Evolutionary conservation across 2,797 vertebrate genomes (phyloP).

Genomic region (Acropternis orthonyx): DNA sequence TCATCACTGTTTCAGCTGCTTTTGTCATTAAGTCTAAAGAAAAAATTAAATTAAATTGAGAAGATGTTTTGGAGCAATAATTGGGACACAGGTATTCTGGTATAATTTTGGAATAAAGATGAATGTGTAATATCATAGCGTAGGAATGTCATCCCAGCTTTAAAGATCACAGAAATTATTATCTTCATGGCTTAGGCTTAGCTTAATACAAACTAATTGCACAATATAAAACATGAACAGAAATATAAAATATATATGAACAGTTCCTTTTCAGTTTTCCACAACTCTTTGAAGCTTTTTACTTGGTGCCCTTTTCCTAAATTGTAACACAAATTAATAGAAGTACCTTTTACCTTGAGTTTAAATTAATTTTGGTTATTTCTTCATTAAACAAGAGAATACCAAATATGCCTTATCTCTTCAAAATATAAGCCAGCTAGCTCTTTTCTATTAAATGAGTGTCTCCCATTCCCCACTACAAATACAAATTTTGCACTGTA

Average conservation of each 20-base stretch:
- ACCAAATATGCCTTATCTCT: neutral
- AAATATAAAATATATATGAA: no score
- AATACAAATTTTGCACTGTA: neutral
- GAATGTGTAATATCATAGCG: neutral
- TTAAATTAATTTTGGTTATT: neutral
- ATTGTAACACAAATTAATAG: neutral
- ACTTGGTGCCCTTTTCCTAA: neutral
- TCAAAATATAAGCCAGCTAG: neutral
- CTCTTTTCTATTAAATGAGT: neutral
- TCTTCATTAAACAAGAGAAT: neutral
- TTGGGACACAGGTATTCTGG: neutral
- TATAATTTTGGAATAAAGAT: neutral
- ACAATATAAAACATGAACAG: neutral
- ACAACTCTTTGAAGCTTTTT: neutral
- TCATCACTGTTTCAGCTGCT: neutral
- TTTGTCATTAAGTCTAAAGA: neutral
- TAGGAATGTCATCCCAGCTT: neutral
- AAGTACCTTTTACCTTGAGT: neutral
- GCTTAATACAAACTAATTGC: neutral
- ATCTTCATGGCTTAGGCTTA: neutral
- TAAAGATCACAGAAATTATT: neutral
- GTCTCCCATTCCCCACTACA: accelerated
- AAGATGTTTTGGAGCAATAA: neutral
- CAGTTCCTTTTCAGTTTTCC: neutral
- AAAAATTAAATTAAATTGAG: neutral